phyloP scores from a whole-genome alignment of 2,888 invertebrate genomes.

The Heliconius hortense region DNA sequence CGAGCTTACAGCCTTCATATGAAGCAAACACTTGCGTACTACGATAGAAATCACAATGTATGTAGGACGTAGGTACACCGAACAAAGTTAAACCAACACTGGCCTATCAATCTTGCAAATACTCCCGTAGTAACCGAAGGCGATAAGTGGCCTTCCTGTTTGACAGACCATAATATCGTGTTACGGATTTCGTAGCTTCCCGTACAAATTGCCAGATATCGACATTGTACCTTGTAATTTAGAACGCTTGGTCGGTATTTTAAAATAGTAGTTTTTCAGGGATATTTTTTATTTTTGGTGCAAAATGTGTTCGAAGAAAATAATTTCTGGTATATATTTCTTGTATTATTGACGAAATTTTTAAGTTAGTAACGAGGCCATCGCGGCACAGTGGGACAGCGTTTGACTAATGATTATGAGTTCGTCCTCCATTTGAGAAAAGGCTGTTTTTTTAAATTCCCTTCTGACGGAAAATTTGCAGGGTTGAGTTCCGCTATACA shows the following conservation, averaged over 20 bases:
- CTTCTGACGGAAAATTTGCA: no score
- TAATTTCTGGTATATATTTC: no score
- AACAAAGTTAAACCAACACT: background rate
- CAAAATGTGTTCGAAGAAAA: no score
- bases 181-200: conserved; percentile 23
- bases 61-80: background rate
- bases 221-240: background rate
- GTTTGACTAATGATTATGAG: no score
- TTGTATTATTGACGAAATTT: no score
- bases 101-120: conserved; percentile 19
- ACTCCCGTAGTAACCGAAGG: conserved; percentile 21
- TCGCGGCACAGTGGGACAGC: no score
- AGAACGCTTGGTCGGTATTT: background rate
- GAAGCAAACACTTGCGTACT: background rate
- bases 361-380: no score
- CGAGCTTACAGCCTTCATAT: background rate
- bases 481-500: no score
- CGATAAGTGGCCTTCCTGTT: conserved; percentile 24
- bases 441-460: no score
- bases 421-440: no score
- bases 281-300: background rate
- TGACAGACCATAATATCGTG: conserved; percentile 23
- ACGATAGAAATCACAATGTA: background rate
- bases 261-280: background rate
- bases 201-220: background rate